Conservation (phyloP, 2,888 invertebrate species). For the Netelia fuscicornis region DNA sequence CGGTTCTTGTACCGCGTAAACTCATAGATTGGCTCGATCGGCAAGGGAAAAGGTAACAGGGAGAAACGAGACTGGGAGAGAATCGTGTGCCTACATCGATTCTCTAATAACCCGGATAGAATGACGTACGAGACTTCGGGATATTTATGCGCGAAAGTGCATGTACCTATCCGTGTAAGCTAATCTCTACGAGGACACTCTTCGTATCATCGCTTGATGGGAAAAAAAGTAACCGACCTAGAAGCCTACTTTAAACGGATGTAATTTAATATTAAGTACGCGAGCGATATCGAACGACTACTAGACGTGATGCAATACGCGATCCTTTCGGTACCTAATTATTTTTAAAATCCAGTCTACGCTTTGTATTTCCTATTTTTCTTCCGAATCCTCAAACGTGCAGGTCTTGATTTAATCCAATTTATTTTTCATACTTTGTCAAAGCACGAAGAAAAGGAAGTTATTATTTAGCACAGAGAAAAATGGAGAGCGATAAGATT, state of each 20-base stretch:
- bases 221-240: constrained; percentile 33
- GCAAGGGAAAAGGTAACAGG: constrained; percentile 8
- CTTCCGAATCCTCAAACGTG: no score
- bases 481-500: background rate
- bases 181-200: background rate
- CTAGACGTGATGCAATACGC: no score
- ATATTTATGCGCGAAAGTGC: constrained; percentile 45
- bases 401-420: no score
- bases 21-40: constrained; percentile 13
- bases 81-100: constrained; percentile 41
- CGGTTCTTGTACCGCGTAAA: constrained; percentile 1
- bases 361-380: no score
- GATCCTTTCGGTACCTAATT: no score
- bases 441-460: background rate
- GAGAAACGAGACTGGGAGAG: constrained; percentile 44
- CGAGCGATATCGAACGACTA: no score
- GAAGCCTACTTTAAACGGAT: constrained; percentile 36
- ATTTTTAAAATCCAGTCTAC: no score
- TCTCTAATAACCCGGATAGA: constrained; percentile 60
- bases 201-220: background rate
- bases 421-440: no score
- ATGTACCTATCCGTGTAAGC: background rate
- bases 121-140: constrained; percentile 26
- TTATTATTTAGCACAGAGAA: background rate
- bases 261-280: constrained; percentile 3